phyloP scores from a whole-genome alignment of 2,113 vertebrate species.

The Gambusia holbrooki region DNA sequence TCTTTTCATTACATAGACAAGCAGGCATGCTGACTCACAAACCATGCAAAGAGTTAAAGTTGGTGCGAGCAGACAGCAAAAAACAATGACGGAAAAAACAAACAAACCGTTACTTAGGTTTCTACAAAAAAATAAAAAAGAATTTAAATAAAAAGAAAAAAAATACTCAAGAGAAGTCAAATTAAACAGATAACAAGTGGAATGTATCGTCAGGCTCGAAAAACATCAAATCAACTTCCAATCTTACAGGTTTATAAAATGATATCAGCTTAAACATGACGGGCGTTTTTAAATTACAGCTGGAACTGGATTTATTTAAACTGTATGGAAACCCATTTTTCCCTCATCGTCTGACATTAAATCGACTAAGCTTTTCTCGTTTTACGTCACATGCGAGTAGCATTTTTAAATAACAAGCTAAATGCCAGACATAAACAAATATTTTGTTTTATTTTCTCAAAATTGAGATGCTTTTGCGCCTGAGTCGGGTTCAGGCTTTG shows the following conservation, averaged over 20 bases:
- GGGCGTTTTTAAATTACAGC: neutral
- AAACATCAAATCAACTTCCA: slow-evolving; percentile 35
- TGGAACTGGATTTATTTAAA: neutral
- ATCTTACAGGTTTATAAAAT: slow-evolving; percentile 49
- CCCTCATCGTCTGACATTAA: too few relatives aligned
- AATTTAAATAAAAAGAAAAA: neutral
- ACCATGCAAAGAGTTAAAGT: slow-evolving; percentile 80
- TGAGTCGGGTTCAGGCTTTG: neutral
- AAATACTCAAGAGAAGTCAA: slow-evolving; percentile 31
- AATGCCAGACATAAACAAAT: neutral
- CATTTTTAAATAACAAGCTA: neutral
- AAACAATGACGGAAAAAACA: slow-evolving; percentile 28
- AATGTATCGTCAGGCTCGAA: slow-evolving; percentile 64
- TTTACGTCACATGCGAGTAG: neutral
- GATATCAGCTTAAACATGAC: slow-evolving; percentile 46
- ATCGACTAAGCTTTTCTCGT: too few relatives aligned
- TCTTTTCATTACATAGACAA: slow-evolving; percentile 71
- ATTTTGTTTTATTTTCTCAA: neutral
- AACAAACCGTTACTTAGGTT: slow-evolving; percentile 24
- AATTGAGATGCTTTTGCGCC: too few relatives aligned
- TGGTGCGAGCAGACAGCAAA: slow-evolving; percentile 64
- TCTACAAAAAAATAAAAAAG: slow-evolving; percentile 6
- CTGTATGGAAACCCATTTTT: neutral
- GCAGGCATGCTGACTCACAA: slow-evolving; percentile 80
- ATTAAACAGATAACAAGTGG: slow-evolving; percentile 59